Evolutionary conservation across 2,797 vertebrate species (phyloP), one percentile per base, ranked within the genome.

Genomic region (Muscicapa comitata): DNA sequence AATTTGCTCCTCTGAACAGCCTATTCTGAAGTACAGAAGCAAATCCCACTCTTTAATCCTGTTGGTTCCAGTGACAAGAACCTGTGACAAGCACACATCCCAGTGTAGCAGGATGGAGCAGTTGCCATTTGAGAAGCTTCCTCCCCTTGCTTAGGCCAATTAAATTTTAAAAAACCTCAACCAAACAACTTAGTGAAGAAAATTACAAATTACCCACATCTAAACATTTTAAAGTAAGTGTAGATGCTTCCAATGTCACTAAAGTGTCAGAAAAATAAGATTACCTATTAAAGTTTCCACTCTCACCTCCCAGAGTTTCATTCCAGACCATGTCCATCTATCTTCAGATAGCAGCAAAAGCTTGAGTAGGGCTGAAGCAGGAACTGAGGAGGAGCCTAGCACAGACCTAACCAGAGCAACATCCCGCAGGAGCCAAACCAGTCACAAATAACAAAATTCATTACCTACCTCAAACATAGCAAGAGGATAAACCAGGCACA

Each of bases 381-480:
- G 8, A 75, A 3, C 11, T 16, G 2, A 42, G 0, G 0, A 15
- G 4, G 1, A 37, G 0, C 4, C 5, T 35, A 68, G 6, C 23
- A 42, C 12, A 75, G 3, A 21, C 13, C 3, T 8, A 26, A 33
- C 1, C 8, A 55, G 11, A 28, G 1, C 4, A 37, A 3, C 8
- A 26, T 0, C 8, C 17, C 15, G 0, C 3, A 61, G 5, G 2
- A 42, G 0, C 11, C 2, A 0, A 75, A 8, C 0, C 8, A 16
- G 0, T 0, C 2, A 5, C 0, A 75, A 13, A 3, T 0, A 62
- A 2, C 7, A 53, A 17, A 6, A 53, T 1, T 4, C 8, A 28
- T 5, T 12, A 38, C 13, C 10, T 43, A 31, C 12, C 35, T 24
- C 24, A 59, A 17, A 6, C 3, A 7, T 2, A 31, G 7, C 3